phyloP scores from a whole-genome alignment of 2,888 invertebrate genomes.

The Eurytoma californica region DNA sequence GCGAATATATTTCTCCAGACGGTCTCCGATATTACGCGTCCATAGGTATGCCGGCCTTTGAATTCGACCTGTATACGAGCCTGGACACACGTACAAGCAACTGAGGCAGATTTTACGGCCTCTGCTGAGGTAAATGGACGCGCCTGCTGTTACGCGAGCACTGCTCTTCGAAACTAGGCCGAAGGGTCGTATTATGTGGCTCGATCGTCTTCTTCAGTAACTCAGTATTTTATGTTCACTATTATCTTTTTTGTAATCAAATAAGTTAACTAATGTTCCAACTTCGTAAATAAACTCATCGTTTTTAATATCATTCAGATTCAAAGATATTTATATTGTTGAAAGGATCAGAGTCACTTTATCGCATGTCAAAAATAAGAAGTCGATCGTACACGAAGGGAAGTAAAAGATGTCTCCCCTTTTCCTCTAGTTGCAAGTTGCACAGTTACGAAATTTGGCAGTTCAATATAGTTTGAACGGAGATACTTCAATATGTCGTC shows the following conservation, averaged over 20 bases:
- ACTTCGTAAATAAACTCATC: too few relatives aligned
- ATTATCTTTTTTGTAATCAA: background rate
- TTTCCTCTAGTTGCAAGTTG: conserved; percentile 28
- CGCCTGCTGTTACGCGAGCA: conserved; percentile 31
- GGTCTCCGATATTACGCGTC: conserved; percentile 11
- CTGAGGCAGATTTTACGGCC: conserved; percentile 34
- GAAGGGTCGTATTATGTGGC: conserved; percentile 26
- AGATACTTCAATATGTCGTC: conserved; percentile 65
- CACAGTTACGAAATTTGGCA: conserved; percentile 30
- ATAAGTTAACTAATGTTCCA: too few relatives aligned
- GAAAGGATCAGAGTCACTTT: background rate
- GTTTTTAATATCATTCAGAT: too few relatives aligned
- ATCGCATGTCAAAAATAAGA: conserved; percentile 8
- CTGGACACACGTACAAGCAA: conserved; percentile 3
- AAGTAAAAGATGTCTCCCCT: conserved; percentile 13
- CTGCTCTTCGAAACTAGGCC: conserved; percentile 18
- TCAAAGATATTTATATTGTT: too few relatives aligned
- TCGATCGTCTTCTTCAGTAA: conserved; percentile 4
- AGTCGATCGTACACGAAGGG: background rate
- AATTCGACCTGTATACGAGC: background rate
- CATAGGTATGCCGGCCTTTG: conserved; percentile 4
- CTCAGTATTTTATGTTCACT: background rate
- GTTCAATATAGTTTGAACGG: conserved; percentile 48
- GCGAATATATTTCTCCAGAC: conserved; percentile 23
- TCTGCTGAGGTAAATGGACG: conserved; percentile 30